Conservation (phyloP, 1,140 invertebrate genomes). For the Cotesia vestalis region DNA sequence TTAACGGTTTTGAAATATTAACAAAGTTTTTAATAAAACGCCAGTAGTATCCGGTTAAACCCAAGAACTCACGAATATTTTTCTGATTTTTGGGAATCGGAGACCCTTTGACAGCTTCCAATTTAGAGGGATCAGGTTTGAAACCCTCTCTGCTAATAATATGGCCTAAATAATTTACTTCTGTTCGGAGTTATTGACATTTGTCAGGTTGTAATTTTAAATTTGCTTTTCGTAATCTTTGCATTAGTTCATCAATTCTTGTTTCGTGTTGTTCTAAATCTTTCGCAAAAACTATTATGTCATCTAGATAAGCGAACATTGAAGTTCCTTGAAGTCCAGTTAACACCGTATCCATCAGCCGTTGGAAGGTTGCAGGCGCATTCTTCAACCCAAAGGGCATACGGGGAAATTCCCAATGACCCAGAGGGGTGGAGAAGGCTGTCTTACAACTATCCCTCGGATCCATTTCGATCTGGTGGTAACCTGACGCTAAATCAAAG, state of each 20-base stretch:
- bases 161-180: constrained; percentile 21
- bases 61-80: background rate
- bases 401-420: background rate
- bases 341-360: constrained; percentile 11
- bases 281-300: constrained; percentile 7
- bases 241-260: background rate
- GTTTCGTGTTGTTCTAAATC: background rate
- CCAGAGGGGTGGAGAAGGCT: background rate
- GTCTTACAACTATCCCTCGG: constrained; percentile 5
- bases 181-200: constrained; percentile 1
- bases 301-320: constrained; percentile 20
- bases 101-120: constrained; percentile 2
- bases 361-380: constrained; percentile 8
- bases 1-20: too few species aligned
- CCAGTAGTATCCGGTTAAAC: constrained; percentile 9
- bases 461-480: background rate
- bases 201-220: constrained; percentile 9
- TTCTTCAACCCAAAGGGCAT: constrained; percentile 20
- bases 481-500: background rate
- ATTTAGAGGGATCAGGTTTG: constrained; percentile 6
- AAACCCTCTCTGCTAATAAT: constrained; percentile 15
- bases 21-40: background rate
- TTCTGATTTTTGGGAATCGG: background rate
- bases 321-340: background rate
- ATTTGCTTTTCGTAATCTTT: background rate